Percentiles rank a stretch among this genome's conserved stretches.
phyloP scores from a whole-genome alignment of 2,797 vertebrate species.

The Labroides dimidiatus region DNA sequence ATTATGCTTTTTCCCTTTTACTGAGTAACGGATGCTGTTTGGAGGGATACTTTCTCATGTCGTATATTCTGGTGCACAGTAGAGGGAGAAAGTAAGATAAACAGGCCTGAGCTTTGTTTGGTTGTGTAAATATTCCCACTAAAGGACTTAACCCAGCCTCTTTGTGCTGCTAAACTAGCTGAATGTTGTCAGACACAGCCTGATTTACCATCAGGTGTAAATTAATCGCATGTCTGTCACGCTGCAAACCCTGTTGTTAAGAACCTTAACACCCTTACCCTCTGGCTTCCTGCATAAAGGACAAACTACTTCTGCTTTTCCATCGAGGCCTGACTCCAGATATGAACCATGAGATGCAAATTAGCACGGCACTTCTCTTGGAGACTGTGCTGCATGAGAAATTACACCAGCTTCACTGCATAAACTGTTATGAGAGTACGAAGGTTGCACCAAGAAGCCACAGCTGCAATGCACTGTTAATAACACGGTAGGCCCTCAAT shows the following conservation, averaged over 20 bases:
- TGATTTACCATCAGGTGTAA: neutral
- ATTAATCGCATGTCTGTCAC: neutral
- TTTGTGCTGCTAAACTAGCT: no score
- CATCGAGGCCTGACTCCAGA: neutral
- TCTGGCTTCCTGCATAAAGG: neutral
- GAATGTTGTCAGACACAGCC: no score
- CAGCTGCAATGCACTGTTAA: neutral
- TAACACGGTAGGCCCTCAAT: conserved; percentile 32
- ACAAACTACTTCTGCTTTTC: neutral
- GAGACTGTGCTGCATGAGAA: neutral
- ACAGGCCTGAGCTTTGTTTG: no score
- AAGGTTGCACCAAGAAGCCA: neutral
- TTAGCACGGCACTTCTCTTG: neutral
- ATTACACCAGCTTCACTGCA: neutral
- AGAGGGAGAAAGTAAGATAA: no score
- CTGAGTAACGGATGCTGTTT: no score
- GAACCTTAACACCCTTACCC: neutral
- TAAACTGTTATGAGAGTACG: neutral
- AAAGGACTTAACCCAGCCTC: no score
- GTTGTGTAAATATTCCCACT: no score
- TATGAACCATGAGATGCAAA: neutral
- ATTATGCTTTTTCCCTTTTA: no score
- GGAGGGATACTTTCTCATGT: no score
- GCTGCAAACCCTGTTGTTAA: no score
- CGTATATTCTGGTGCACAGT: no score